Conservation (phyloP, 1,140 invertebrate genomes). For the Hylaeus anthracinus region DNA sequence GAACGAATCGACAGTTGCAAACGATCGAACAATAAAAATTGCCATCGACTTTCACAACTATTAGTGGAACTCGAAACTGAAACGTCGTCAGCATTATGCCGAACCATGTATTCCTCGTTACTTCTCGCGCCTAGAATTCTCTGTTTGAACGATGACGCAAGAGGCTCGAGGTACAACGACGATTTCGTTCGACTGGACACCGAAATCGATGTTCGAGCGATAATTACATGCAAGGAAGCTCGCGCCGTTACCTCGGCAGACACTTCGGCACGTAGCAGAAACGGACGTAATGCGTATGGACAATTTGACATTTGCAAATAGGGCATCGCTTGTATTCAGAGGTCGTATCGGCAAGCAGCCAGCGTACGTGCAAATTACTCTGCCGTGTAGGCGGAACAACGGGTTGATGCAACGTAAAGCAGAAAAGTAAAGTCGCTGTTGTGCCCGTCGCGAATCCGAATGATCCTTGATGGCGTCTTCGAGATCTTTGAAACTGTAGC, state of each 20-base stretch:
- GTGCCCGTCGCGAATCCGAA: slow-evolving; percentile 17
- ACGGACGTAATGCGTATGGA: slow-evolving; percentile 58
- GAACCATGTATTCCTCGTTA: background rate
- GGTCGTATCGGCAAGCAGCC: slow-evolving; percentile 62
- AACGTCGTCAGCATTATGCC: background rate
- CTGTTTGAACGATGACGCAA: background rate
- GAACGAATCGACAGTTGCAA: too few species aligned
- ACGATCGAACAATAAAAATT: too few species aligned
- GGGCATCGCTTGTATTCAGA: slow-evolving; percentile 67
- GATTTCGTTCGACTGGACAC: background rate
- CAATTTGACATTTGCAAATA: slow-evolving; percentile 75
- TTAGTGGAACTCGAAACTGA: background rate
- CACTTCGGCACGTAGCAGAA: slow-evolving; percentile 40
- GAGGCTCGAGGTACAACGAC: background rate
- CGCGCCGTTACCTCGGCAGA: slow-evolving; percentile 24
- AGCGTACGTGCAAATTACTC: slow-evolving; percentile 71
- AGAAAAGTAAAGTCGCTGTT: slow-evolving; percentile 53
- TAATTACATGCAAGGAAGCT: slow-evolving; percentile 57
- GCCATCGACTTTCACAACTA: too few species aligned
- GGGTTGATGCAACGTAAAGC: slow-evolving; percentile 64
- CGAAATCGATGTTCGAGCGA: slow-evolving; percentile 41
- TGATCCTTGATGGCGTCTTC: background rate
- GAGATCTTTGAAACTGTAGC: background rate
- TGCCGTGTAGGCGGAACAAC: slow-evolving; percentile 68
- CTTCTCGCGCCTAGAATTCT: background rate